These are phyloP conservation scores for Oryzias sinensis DNA, from an alignment of 2,797 vertebrate species.

Conservation along the genomic window DNA sequence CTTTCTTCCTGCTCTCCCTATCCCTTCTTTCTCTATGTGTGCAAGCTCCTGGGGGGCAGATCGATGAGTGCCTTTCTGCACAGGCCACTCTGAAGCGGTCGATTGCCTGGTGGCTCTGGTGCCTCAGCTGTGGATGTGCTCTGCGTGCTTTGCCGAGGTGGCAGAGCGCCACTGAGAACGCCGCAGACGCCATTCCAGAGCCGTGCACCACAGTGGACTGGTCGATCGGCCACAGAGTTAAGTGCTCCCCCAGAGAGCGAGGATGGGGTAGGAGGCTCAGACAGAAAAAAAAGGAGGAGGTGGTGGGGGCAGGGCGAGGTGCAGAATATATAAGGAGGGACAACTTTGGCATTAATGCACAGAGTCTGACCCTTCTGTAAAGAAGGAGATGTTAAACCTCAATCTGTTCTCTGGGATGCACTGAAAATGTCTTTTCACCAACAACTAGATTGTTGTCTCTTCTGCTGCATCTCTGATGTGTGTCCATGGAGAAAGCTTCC, in stretches of 20 bases:
- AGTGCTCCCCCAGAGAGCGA: constrained; percentile 80
- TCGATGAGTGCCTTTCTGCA: constrained; percentile 81
- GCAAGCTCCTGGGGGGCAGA: constrained; percentile 71
- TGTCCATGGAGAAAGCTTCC: constrained; percentile 28
- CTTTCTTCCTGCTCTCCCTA: constrained; percentile 39
- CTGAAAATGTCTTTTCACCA: constrained; percentile 33
- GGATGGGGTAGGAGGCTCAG: constrained; percentile 61
- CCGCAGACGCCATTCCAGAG: constrained; percentile 65
- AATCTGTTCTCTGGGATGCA: constrained; percentile 36
- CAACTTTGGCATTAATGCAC: constrained; percentile 34
- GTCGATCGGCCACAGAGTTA: constrained; percentile 83
- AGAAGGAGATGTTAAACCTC: constrained; percentile 29
- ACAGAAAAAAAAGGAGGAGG: constrained; percentile 36
- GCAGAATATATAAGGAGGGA: constrained; percentile 25
- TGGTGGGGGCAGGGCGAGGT: constrained; percentile 33
- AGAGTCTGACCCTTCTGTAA: constrained; percentile 29
- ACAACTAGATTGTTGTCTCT: constrained; percentile 15
- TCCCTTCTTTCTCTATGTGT: constrained; percentile 62
- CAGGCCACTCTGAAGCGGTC: constrained; percentile 81
- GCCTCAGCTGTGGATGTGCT: constrained; percentile 58
- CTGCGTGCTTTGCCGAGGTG: constrained; percentile 72
- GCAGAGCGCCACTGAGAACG: constrained; percentile 67
- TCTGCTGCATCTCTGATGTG: constrained; percentile 12
- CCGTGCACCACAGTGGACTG: constrained; percentile 69
- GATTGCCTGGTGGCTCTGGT: constrained; percentile 73